These are phyloP conservation scores for Psilopsiagon aurifrons DNA, from an alignment of 2,113 vertebrate species.

Conservation along the genomic window DNA sequence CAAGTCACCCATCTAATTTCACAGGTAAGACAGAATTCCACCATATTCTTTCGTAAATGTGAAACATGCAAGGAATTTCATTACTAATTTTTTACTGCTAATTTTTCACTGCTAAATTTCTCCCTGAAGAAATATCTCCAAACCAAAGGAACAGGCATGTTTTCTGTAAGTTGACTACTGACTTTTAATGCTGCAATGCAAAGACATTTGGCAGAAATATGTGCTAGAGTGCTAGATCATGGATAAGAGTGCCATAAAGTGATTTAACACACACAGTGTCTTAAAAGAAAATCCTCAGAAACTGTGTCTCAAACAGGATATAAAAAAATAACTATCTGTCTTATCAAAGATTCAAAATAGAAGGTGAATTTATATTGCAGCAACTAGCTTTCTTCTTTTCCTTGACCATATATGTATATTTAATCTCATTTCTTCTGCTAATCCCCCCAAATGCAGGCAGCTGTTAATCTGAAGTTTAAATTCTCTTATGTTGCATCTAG, in stretches of 20 bases:
- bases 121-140: background rate
- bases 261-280: background rate
- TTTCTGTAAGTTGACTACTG: background rate
- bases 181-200: background rate
- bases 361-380: background rate
- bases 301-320: background rate
- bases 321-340: background rate
- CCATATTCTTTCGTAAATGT: background rate
- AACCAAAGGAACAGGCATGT: background rate
- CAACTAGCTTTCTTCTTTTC: background rate
- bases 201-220: background rate
- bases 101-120: background rate
- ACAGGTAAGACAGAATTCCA: background rate
- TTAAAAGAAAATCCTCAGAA: background rate
- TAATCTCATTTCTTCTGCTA: background rate
- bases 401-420: background rate
- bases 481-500: background rate
- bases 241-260: background rate
- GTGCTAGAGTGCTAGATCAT: background rate
- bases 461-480: constrained; percentile 47
- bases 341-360: constrained; percentile 1
- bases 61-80: background rate
- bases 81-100: background rate
- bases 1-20: background rate
- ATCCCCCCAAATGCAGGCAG: background rate